Base-by-base conservation (phyloP, 2,797 vertebrate species). In the Bradypodion pumilum region DNA sequence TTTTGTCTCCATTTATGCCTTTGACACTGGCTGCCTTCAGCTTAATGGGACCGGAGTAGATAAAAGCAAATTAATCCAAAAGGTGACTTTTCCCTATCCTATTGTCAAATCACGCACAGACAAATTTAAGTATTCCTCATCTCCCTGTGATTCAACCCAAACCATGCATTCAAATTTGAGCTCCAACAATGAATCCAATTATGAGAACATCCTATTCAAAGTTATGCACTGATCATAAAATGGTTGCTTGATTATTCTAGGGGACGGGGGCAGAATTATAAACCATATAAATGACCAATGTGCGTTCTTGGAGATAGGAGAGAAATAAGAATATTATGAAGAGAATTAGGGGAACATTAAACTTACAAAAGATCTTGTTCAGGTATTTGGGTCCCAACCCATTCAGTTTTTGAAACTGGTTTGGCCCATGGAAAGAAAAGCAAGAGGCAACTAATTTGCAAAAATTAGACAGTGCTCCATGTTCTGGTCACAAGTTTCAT, bases 1-100 rank as follows among this genome's bases (percentile, higher is more conserved):
- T 92, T 85, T 93, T 92, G 93, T 93, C 91, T 92, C 91, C 78
- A 27, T 92, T 93, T 94, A 94, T 90, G 94, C 85, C 88, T 92
- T 89, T 94, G 93, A 94, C 92, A 94, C 86, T 88, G 91, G 90
- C 91, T 94, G 92, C 91, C 90, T 93, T 87, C 80, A 85, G 80
- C 85, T 93, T 93, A 94, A 94, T 93, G 90, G 92, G 91, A 88
- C 91, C 91, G 89, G 37, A 92, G 89, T 86, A 15, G 0, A 90
- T 92, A 86, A 90, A 77, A 92, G 88, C 89, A 93, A 93, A 94
- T 94, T 90, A 94, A 93, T 93, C 86, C 90, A 93, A 93, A 81
- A 93, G 93, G 92, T 93, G 91, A 89, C 90, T 90, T 86, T 85
- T 85, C 63, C 84, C 84, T 74, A 84, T 12, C 2, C 87, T 88